These are phyloP conservation scores for Entomobrya proxima DNA, from an alignment of 2,888 invertebrate genomes.

Conservation along the genomic window DNA sequence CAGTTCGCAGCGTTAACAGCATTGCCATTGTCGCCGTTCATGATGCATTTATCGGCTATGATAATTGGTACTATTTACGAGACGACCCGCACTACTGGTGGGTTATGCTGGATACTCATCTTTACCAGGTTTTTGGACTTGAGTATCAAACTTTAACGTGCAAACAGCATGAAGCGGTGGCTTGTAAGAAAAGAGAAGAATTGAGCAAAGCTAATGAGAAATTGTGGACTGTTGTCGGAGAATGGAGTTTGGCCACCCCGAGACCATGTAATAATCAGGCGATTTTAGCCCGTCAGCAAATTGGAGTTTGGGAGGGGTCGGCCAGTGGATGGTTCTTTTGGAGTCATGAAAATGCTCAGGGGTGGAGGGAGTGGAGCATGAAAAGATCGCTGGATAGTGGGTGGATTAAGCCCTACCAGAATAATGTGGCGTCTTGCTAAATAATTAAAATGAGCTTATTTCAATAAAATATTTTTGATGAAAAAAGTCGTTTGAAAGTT, in stretches of 20 bases:
- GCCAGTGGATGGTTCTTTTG: slow-evolving; percentile 63
- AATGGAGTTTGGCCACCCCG: slow-evolving; percentile 73
- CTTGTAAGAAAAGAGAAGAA: slow-evolving; percentile 57
- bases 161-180: slow-evolving; percentile 58
- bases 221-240: slow-evolving; percentile 74
- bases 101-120: slow-evolving; percentile 72
- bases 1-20: slow-evolving; percentile 68
- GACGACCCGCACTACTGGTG: slow-evolving; percentile 72
- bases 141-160: slow-evolving; percentile 66
- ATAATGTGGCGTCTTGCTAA: slow-evolving; percentile 24
- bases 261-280: slow-evolving; percentile 63
- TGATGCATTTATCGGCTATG: slow-evolving; percentile 73
- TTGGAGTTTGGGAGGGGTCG: slow-evolving; percentile 69
- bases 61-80: slow-evolving; percentile 74
- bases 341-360: slow-evolving; percentile 53
- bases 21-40: slow-evolving; percentile 73
- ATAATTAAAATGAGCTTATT: no score
- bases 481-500: no score
- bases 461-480: no score
- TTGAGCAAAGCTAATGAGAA: slow-evolving; percentile 62
- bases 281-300: slow-evolving; percentile 69
- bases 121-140: slow-evolving; percentile 69
- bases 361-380: slow-evolving; percentile 62
- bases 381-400: slow-evolving; percentile 36
- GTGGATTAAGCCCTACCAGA: slow-evolving; percentile 49